A percentile compares a stretch with the other conserved stretches of the same genome.
Conservation (phyloP, 2,888 invertebrate genomes). For the Stenodera caucasica region DNA sequence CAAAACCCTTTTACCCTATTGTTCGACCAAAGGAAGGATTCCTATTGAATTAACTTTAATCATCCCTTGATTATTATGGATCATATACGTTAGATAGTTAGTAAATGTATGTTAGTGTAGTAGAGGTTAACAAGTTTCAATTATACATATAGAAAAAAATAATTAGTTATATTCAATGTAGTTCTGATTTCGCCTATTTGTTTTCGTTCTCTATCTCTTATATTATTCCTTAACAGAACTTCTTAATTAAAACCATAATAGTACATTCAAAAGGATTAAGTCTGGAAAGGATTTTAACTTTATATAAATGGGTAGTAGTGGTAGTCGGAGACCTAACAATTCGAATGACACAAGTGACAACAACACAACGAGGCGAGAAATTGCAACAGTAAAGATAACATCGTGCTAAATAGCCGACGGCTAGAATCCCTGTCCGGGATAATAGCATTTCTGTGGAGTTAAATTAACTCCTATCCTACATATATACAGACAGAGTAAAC, state of each 20-base stretch:
- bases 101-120: neutral
- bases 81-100: constrained; percentile 19
- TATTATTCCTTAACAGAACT: constrained; percentile 35
- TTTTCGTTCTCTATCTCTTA: no score
- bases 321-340: constrained; percentile 23
- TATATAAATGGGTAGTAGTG: neutral
- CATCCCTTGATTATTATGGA: constrained; percentile 47
- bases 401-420: constrained; percentile 56
- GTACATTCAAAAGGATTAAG: constrained; percentile 40
- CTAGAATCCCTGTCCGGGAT: constrained; percentile 51
- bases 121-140: neutral
- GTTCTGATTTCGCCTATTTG: neutral
- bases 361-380: constrained; percentile 56
- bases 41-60: constrained; percentile 55
- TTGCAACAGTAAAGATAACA: constrained; percentile 57
- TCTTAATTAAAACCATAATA: constrained; percentile 45
- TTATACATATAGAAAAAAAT: neutral
- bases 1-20: constrained; percentile 43
- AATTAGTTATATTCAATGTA: no score
- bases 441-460: constrained; percentile 52
- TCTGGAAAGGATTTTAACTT: constrained; percentile 16
- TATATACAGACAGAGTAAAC: neutral
- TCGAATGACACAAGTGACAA: constrained; percentile 44
- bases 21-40: constrained; percentile 50
- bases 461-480: constrained; percentile 52